Evolutionary conservation across 2,888 invertebrate genomes (phyloP).

Genomic region (Tupiocoris notatus): DNA sequence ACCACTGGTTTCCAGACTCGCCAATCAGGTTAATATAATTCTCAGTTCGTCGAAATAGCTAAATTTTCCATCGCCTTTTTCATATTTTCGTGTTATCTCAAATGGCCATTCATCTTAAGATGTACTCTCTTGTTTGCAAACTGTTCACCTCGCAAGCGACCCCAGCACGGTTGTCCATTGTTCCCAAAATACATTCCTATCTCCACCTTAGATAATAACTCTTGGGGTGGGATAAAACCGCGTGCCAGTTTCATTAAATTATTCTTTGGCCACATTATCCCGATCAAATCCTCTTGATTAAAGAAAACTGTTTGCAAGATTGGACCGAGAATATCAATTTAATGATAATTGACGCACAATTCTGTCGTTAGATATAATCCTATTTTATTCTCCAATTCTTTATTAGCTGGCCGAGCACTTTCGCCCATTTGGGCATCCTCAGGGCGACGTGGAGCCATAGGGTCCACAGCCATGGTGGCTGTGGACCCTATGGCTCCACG

Average conservation of each 20-base stretch:
- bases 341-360: not conserved
- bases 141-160: too few relatives aligned
- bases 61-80: not conserved
- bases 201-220: not conserved
- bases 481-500: too few relatives aligned
- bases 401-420: too few relatives aligned
- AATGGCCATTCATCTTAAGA: not conserved
- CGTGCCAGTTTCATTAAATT: not conserved
- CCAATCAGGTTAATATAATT: too few relatives aligned
- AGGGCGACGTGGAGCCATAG: too few relatives aligned
- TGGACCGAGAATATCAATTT: not conserved
- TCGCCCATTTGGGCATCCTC: too few relatives aligned
- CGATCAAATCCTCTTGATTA: not conserved
- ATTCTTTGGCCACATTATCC: not conserved
- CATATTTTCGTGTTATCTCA: not conserved
- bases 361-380: too few relatives aligned
- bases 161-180: not conserved
- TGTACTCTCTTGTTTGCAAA: not conserved
- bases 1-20: not conserved
- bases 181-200: not conserved
- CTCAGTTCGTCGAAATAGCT: too few relatives aligned
- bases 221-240: not conserved
- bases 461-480: too few relatives aligned
- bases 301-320: not conserved
- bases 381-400: too few relatives aligned